Evolutionary conservation across 2,113 vertebrate genomes (phyloP), one percentile per base, ranked within the genome.

Genomic region (Cichladusa arquata): DNA sequence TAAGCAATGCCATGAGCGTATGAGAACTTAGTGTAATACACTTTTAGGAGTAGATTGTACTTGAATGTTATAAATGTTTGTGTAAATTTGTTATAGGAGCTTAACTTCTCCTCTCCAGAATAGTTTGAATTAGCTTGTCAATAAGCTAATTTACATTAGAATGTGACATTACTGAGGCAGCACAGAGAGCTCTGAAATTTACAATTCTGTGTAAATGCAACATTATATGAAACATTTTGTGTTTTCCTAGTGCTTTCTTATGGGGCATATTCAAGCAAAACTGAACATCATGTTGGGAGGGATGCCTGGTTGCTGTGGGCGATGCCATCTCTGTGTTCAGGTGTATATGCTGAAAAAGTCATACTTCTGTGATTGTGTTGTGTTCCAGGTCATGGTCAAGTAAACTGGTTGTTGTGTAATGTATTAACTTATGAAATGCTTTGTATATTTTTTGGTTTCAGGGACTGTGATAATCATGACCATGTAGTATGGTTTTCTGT

Each of bases 401-500:
- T 80, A 31, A 71, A 64, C 18, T 18, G 17, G 6, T 29, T 87
- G 36, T 56, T 76, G 29, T 19, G 29, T 61, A 42, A 48, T 23
- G 17, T 0, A 0, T 33, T 66, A n/a, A 40, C 18, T 5, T 26
- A 8, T 9, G 2, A 48, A 83, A 40, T 40, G 5, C 24, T 29
- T 57, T 54, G 33, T 58, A 20, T 48, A 31, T 8, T 36, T 65
- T 94, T 56, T 81, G 28, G 38, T 33, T 88, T 58, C 16, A 47
- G 33, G 26, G 70, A 56, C 47, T 23, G 4, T 33, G 17, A n/a
- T 88, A 50, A 61, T 56, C 1, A 0, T 76, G 45, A 26, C 24
- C 0, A 1, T 16, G 9, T 60, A 57, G 23, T 40, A 24, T 0
- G 0, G 8, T 45, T 83, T 92, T 88, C 31, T 88, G 17, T 19